phyloP scores from a whole-genome alignment of 2,113 vertebrate species.

The Pholis gunnellus region DNA sequence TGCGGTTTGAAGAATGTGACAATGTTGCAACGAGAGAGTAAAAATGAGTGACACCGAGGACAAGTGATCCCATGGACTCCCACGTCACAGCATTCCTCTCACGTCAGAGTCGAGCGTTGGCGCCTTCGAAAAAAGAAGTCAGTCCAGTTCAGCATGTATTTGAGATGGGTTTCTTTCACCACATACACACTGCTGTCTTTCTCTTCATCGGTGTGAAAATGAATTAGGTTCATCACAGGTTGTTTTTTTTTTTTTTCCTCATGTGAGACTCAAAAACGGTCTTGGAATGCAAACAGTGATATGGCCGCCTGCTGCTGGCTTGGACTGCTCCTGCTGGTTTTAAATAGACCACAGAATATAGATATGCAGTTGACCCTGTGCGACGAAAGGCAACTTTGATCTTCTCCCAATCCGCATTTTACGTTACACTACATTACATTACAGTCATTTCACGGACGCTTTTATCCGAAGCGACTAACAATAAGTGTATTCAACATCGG shows the following conservation, averaged over 20 bases:
- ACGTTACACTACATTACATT: no score
- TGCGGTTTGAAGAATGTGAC: neutral
- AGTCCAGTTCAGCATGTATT: neutral
- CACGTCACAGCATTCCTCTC: conserved; percentile 17
- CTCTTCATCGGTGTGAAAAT: neutral
- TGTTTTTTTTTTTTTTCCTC: neutral
- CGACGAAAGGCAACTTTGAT: conserved; percentile 62
- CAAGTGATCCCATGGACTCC: neutral
- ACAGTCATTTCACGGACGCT: no score
- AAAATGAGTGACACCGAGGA: neutral
- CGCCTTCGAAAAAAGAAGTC: conserved; percentile 6
- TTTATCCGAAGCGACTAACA: no score
- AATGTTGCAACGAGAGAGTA: neutral
- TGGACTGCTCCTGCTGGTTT: conserved; percentile 50
- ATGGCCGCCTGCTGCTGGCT: conserved; percentile 29
- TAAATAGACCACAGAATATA: conserved; percentile 72
- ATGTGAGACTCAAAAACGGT: conserved; percentile 22
- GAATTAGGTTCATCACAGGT: neutral
- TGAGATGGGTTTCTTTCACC: neutral
- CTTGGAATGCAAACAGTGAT: conserved; percentile 30
- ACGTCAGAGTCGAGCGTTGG: neutral
- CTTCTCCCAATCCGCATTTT: conserved; percentile 56
- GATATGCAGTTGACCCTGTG: conserved; percentile 51
- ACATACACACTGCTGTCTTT: neutral
- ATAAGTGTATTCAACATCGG: no score